Evolutionary conservation across 2,888 invertebrate genomes (phyloP), one percentile per base, ranked within the genome.

Genomic region (Sepioteuthis lessoniana): DNA sequence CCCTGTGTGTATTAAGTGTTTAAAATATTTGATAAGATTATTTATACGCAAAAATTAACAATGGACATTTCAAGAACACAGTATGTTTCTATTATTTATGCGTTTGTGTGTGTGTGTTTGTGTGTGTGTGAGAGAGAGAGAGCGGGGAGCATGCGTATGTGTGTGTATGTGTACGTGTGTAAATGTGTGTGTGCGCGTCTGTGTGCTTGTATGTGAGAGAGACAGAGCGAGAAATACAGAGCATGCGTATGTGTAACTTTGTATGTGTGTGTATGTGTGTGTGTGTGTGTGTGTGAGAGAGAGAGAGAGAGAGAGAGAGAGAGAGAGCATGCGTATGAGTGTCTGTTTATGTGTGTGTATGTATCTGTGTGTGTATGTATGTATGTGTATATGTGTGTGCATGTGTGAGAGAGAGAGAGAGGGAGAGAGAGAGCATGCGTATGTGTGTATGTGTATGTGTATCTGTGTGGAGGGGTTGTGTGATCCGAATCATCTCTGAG

Each of bases 291-390:
- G 3, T 31, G 0, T 31, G 31, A 7, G 10, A 31, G 10, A 31
- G 31, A 1, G 3, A 31, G 3, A 1, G 7, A 5, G 3, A 31
- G 10, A 0, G 31, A 31, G 31, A 1, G 10, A 31, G 5, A 5
- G 0, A 8, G 8, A n/a, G n/a, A n/a, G n/a, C 8, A 19, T n/a
- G n/a, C n/a, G n/a, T n/a, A n/a, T n/a, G n/a, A n/a, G n/a, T n/a
- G n/a, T n/a, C n/a, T n/a, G n/a, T 76, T 0, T n/a, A 76, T 76
- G 1, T 76, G 0, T 76, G 2, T 76, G 13, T 76, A 76, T n/a
- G 10, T 76, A 10, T n/a, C 31, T 60, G 0, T 60, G 31, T 31
- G 1, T 60, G 31, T 60, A 60, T 31, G 31, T 60, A 31, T 60
- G 31, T 60, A 28, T 60, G 31, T 28, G 10, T 60, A 5, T 60